phyloP scores from a whole-genome alignment of 2,113 vertebrate genomes.

The human (Homo sapiens) region DNA sequence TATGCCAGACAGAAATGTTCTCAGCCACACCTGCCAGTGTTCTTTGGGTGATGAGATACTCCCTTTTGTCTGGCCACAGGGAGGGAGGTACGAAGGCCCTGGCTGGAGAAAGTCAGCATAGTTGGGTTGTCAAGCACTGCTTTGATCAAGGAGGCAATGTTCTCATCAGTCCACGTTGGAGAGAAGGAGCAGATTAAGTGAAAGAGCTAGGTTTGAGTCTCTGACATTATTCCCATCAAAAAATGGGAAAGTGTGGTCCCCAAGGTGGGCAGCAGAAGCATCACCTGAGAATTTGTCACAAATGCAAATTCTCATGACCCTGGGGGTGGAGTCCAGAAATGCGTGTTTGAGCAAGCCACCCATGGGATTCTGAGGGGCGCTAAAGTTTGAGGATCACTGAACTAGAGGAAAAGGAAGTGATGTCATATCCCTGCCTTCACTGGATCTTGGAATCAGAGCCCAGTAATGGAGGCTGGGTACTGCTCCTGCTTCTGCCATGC shows the following conservation, averaged over 20 bases:
- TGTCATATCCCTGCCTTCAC: fast-evolving
- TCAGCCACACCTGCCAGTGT: fast-evolving
- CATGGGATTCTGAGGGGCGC: neutral
- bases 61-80: neutral
- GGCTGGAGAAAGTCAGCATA: neutral
- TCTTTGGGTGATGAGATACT: neutral
- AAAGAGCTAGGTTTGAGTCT: neutral
- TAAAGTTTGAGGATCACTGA: neutral
- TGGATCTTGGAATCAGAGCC: neutral
- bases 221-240: neutral
- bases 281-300: neutral
- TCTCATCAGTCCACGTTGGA: neutral
- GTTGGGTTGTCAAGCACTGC: neutral
- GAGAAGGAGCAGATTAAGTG: neutral
- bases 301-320: neutral
- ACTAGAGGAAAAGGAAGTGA: neutral
- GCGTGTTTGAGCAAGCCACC: neutral
- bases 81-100: neutral
- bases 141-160: neutral
- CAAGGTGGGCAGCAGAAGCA: neutral
- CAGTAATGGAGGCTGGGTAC: neutral
- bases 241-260: neutral
- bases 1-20: neutral
- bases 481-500: neutral
- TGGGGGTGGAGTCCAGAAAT: neutral